Evolutionary conservation across 2,797 vertebrate genomes (phyloP).

Genomic region (Mycteria americana): DNA sequence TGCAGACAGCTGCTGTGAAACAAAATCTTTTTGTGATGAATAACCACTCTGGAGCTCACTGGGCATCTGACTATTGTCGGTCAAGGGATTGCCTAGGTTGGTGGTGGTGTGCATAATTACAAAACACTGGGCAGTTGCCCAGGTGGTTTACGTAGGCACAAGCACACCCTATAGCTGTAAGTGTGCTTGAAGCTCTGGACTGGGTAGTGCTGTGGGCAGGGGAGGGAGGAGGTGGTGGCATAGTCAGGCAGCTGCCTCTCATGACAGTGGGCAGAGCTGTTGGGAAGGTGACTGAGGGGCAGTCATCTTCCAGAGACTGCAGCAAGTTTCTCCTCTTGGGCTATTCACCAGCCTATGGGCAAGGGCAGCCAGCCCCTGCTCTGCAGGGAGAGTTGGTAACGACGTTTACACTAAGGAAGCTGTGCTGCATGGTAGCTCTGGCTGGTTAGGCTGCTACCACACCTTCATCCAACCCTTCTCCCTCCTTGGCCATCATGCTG

Average conservation of each 20-base stretch:
- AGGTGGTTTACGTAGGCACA: not conserved
- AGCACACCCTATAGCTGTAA: not conserved
- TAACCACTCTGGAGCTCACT: not conserved
- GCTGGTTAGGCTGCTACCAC: not conserved
- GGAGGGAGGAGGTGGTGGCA: not conserved
- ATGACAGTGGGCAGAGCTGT: not conserved
- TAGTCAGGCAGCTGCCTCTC: not conserved
- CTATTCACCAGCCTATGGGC: not conserved
- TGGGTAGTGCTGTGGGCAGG: not conserved
- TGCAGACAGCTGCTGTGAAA: not conserved
- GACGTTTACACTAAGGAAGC: not conserved
- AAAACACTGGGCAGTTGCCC: not conserved
- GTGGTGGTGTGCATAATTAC: not conserved
- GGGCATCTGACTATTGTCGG: not conserved
- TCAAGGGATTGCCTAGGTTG: conserved; percentile 33
- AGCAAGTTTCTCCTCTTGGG: not conserved
- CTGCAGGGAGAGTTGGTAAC: not conserved
- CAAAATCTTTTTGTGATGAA: not conserved
- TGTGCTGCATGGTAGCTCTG: not conserved
- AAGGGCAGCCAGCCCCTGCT: not conserved
- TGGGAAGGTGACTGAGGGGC: not conserved
- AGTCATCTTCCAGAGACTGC: not conserved
- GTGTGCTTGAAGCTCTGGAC: not conserved
- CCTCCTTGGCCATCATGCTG: not conserved
- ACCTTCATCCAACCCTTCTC: not conserved